These are phyloP conservation scores for Paedocypris sp. DNA, from an alignment of 2,113 vertebrate species.

Conservation along the genomic window DNA sequence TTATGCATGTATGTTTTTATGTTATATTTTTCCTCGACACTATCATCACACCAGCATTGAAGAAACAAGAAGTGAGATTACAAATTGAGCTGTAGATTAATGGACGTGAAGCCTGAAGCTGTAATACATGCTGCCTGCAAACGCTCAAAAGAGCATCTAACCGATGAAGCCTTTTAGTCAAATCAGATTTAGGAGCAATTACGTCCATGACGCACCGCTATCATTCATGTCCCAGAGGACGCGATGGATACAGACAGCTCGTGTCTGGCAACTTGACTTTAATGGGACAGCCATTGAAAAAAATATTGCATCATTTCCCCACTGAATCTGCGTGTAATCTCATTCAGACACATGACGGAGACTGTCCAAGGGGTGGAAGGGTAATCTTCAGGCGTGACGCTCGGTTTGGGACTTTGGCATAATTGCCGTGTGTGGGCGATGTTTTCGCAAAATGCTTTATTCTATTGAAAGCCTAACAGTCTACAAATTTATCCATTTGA, in stretches of 20 bases:
- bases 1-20: too few species aligned
- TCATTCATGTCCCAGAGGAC: conserved; percentile 25
- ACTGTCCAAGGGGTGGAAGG: conserved; percentile 3
- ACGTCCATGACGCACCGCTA: conserved; percentile 16
- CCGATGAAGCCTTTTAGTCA: conserved; percentile 41
- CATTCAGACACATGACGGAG: conserved; percentile 16
- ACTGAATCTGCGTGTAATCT: conserved; percentile 26
- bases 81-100: conserved; percentile 32
- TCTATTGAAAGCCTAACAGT: too few species aligned
- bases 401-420: not conserved
- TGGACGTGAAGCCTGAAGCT: conserved; percentile 14
- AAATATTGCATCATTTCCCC: conserved; percentile 31
- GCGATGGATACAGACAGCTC: conserved; percentile 23
- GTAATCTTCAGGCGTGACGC: not conserved
- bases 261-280: conserved; percentile 20
- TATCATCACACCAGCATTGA: conserved; percentile 9
- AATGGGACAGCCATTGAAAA: conserved; percentile 35
- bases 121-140: conserved; percentile 23
- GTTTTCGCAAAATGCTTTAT: too few species aligned
- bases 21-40: too few species aligned
- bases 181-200: conserved; percentile 39
- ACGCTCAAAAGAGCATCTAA: conserved; percentile 25
- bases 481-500: too few species aligned
- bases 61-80: conserved; percentile 15
- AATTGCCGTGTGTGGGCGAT: not conserved